Conservation (phyloP, 2,113 vertebrate genomes). For the Leucopsar rothschildi region DNA sequence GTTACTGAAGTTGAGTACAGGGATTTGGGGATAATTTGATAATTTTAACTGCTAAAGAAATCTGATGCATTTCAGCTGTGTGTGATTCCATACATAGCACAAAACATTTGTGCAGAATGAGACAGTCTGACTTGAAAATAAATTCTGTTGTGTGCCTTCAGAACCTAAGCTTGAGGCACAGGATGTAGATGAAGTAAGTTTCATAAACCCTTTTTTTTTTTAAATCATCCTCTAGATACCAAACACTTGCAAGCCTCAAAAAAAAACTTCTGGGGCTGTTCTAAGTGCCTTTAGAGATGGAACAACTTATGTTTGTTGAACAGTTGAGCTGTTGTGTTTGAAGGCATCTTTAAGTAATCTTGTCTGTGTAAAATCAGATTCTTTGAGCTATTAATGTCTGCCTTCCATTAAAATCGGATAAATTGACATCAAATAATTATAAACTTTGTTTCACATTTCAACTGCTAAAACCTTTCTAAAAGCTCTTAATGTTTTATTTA, state of each 20-base stretch:
- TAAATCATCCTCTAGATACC: background rate
- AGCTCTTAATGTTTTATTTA: background rate
- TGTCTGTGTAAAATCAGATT: background rate
- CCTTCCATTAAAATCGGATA: background rate
- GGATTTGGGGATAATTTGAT: background rate
- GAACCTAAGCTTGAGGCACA: background rate
- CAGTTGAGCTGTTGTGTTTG: background rate
- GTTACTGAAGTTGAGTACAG: background rate
- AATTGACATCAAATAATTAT: background rate
- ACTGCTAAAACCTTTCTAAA: background rate
- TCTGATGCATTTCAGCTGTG: background rate
- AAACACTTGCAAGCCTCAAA: background rate
- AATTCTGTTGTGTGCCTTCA: background rate
- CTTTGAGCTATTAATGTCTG: background rate
- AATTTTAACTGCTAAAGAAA: background rate
- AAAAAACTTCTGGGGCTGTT: background rate
- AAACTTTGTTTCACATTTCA: background rate
- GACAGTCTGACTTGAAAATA: background rate
- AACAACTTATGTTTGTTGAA: background rate
- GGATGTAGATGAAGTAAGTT: background rate
- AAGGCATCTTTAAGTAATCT: background rate
- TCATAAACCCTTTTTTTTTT: background rate
- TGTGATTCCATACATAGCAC: background rate
- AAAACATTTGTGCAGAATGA: background rate
- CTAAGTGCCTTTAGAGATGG: background rate